Base-by-base conservation (phyloP, 2,888 invertebrate species). In the Ochropleura leucogaster region DNA sequence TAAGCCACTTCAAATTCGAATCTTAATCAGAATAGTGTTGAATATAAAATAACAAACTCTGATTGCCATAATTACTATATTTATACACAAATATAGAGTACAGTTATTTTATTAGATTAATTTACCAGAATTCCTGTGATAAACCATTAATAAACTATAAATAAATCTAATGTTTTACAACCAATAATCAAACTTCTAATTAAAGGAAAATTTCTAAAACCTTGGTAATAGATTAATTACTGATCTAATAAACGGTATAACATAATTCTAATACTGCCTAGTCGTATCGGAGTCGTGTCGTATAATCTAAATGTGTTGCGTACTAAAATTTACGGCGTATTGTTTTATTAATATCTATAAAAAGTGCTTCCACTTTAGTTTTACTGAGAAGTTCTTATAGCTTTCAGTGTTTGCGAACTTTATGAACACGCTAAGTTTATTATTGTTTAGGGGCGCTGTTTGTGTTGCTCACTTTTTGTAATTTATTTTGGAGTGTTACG, bases 331-430 rank as follows among this genome's bases (percentile, higher is more conserved):
- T 95, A 95, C 84, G 93, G 89, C 86, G 93, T 92, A 95, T 95
- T 95, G 95, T 95, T 95, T 95, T 95, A 95, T 95, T 95, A 95
- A 95, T 95, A 95, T 95, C 95, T 94, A 95, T 95, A 95, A 95
- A 95, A 95, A 94, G 91, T 92, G 90, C 92, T 92, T 91, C 92
- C 92, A 93, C 92, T 93, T 92, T 85, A 89, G 90, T 87, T 92
- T 92, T 90, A 92, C 92, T 88, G 90, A 89, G 89, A 91, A 92
- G 77, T 91, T 90, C 90, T 91, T 92, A 93, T 89, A 90, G 90
- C 91, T 90, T 90, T 89, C 88, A 89, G 88, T 91, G 90, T 93
- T 93, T 90, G 91, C 91, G 88, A 89, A 84, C 88, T 93, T 94
- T 93, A 94, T 93, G 88, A 89, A 89, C 87, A 91, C 89, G 91